Conservation (phyloP, 2,888 invertebrate species). For the Amphipoea lucens region DNA sequence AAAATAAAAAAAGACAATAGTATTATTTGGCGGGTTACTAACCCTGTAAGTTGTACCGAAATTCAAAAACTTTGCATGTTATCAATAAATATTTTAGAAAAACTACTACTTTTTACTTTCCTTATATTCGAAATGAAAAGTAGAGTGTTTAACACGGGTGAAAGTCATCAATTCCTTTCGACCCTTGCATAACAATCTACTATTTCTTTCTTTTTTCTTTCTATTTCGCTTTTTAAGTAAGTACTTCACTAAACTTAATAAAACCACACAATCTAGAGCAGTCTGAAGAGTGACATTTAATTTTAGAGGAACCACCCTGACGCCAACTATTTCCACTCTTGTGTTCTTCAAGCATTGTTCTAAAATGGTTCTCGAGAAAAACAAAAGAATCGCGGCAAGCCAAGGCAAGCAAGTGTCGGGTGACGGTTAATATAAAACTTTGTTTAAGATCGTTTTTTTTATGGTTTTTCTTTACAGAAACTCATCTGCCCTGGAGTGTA, state of each 20-base stretch:
- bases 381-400: conserved; percentile 27
- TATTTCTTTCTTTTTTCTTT: too few species aligned
- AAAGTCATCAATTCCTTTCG: too few species aligned
- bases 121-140: too few species aligned
- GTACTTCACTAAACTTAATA: neutral
- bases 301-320: neutral
- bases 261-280: neutral
- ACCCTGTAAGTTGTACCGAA: too few species aligned
- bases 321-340: conserved; percentile 18
- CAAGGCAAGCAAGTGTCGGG: neutral
- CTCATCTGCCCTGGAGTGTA: neutral
- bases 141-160: too few species aligned
- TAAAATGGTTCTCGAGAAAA: conserved; percentile 24
- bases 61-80: too few species aligned
- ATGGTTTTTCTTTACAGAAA: neutral
- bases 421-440: neutral
- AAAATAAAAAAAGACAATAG: too few species aligned
- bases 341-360: conserved; percentile 49
- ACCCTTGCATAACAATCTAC: too few species aligned
- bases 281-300: neutral
- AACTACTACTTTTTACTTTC: too few species aligned
- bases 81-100: too few species aligned
- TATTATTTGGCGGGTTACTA: too few species aligned
- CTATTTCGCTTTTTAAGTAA: neutral
- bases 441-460: neutral